Base-by-base conservation (phyloP, 2,888 invertebrate genomes). In the Amiota minor region DNA sequence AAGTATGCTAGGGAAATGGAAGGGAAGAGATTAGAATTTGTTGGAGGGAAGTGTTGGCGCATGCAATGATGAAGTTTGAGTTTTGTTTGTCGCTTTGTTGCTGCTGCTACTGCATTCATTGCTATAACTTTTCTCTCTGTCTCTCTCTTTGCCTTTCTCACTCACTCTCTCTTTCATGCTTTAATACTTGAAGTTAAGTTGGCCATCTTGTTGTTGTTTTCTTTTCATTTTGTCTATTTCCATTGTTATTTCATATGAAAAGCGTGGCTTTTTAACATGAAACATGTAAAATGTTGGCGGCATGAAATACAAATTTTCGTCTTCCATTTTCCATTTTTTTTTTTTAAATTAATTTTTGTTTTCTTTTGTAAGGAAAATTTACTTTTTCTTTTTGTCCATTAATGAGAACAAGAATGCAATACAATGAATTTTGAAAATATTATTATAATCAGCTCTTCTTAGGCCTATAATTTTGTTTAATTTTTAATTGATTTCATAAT, bases 231-330 rank as follows among this genome's bases (percentile, higher is more conserved):
- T n/a, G 9, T 59, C 23, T n/a, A 35, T 56, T 70, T 70, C 55
- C 69, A 53, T 50, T 49, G 20, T 53, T 55, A 45, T 14, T 69
- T 69, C 53, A 23, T 69, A 9, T 62, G 62, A 62, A 62, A 35
- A 62, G 62, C 62, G 8, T 82, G 74, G 77, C 78, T 79, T 82
- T 82, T 82, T 77, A 78, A 68, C 73, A 71, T 76, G 76, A 70
- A 81, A 85, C 80, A 79, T 80, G 71, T 80, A 82, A 35, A 62
- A 81, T 84, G 82, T 77, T 62, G 20, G 23, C 59, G 12, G 18
- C 75, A 71, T 73, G 50, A 73, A n/a, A 35, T 20, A 59, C 59
- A 9, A 59, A 14, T 11, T 20, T 12, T 53, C 10, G 2, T 53
- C 53, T 53, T 53, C 12, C n/a, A n/a, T 53, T 53, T 53, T 12